Evolutionary conservation across 2,797 vertebrate species (phyloP).

Genomic region (Apodemus agrarius): DNA sequence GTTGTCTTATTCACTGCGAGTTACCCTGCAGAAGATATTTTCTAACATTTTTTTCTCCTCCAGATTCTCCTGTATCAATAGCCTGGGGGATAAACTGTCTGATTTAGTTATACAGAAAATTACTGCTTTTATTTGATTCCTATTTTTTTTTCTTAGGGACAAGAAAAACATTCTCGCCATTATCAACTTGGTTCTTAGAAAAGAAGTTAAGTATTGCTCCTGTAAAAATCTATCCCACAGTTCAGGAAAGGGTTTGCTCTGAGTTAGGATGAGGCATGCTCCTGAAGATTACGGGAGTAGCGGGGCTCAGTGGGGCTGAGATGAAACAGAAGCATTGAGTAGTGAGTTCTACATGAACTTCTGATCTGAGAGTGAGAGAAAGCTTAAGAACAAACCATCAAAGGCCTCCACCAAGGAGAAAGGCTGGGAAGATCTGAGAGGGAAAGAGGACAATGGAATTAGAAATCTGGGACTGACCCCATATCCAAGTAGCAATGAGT

Average conservation of each 20-base stretch:
- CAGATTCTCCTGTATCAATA: constrained; percentile 61
- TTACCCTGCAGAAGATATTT: constrained; percentile 71
- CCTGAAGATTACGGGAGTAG: not conserved
- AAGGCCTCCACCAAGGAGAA: not conserved
- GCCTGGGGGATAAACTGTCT: constrained; percentile 69
- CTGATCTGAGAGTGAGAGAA: not conserved
- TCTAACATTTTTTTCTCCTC: constrained; percentile 39
- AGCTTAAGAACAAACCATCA: not conserved
- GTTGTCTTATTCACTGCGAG: constrained; percentile 69
- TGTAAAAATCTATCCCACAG: constrained; percentile 46
- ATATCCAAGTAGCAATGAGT: not conserved
- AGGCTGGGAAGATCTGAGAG: not conserved
- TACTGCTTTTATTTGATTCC: constrained; percentile 70
- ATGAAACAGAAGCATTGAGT: not conserved
- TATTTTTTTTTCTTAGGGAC: constrained; percentile 35
- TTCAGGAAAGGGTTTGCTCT: not conserved
- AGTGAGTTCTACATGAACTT: not conserved
- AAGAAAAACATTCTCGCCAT: constrained; percentile 49
- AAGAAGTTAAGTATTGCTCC: constrained; percentile 48
- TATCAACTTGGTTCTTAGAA: constrained; percentile 64
- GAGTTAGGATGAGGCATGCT: not conserved
- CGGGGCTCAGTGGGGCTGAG: not conserved
- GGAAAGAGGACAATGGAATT: not conserved
- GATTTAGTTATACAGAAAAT: constrained; percentile 75
- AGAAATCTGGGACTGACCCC: not conserved